Evolutionary conservation across 1,140 invertebrate genomes (phyloP), one percentile per base, ranked within the genome.

Genomic region (Penaeus vannamei): DNA sequence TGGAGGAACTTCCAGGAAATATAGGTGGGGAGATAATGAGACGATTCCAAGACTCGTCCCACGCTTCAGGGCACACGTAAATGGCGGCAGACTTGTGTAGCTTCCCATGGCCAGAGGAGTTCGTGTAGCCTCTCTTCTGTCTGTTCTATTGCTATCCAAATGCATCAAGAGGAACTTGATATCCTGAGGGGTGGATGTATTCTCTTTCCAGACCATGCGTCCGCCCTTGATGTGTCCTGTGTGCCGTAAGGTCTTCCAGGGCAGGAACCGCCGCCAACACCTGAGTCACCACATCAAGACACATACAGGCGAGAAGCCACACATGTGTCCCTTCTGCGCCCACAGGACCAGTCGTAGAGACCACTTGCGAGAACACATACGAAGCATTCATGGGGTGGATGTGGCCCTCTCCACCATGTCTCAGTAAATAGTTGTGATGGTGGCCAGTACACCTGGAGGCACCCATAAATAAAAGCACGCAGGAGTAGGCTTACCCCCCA

Each of bases 61-160:
- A 46, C 60, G 64, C 85, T 62, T 77, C 79, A 17, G 85, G 77
- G 62, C 85, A 80, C 77, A 80, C 81, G 26, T 86, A 86, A 81
- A 79, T 53, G 26, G 32, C 61, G 29, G 32, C 32, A 60, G 22
- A 77, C 42, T 5, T 19, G n/a, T 84, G 61, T 62, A 84, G 8
- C 53, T 53, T 93, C 94, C 97, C 89, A 97, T 97, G 93, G 97
- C 97, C 12, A 10, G 53, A 53, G 53, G 17, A 53, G 53, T 53
- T 10, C 0, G 12, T 53, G 53, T 53, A 53, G 53, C 53, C 53
- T 53, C 53, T 17, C 53, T 53, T 12, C 53, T 53, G 53, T 53
- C 53, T 53, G 53, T 53, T 53, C 53, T 53, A 53, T 53, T 53
- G 53, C 53, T 53, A 53, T 53, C 53, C 53, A 53, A 42, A 53